phyloP scores from a whole-genome alignment of 2,888 invertebrate genomes.

The Drosophila nigritarsus region DNA sequence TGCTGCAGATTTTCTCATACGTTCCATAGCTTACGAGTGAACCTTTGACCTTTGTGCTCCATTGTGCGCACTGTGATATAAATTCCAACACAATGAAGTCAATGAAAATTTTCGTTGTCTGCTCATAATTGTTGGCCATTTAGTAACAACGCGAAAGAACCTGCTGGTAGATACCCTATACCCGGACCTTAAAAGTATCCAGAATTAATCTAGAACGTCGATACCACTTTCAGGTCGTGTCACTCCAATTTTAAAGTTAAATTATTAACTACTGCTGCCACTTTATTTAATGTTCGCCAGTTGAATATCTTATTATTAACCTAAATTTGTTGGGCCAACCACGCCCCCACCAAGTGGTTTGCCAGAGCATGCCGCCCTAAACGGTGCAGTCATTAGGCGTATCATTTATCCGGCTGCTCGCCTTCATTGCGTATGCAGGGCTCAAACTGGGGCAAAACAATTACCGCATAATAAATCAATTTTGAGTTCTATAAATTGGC shows the following conservation, averaged over 20 bases:
- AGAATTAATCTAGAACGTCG: neutral
- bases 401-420: conserved; percentile 54
- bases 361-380: conserved; percentile 14
- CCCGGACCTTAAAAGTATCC: too few species aligned
- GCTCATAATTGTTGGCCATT: conserved; percentile 71
- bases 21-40: conserved; percentile 24
- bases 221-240: neutral
- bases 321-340: conserved; percentile 37
- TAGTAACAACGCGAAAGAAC: conserved; percentile 31
- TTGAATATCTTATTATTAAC: conserved; percentile 68
- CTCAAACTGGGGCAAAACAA: conserved; percentile 81
- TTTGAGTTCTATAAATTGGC: conserved; percentile 76
- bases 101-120: conserved; percentile 67
- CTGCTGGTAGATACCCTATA: neutral
- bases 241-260: neutral
- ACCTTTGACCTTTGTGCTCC: conserved; percentile 1
- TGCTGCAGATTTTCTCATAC: conserved; percentile 58
- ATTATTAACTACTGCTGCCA: conserved; percentile 21
- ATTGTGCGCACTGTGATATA: conserved; percentile 25
- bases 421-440: conserved; percentile 65
- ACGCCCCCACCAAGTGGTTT: conserved; percentile 23
- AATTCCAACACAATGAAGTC: conserved; percentile 44
- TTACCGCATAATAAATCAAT: conserved; percentile 83
- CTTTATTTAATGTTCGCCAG: conserved; percentile 55
- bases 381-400: conserved; percentile 57